These are phyloP conservation scores for Aporophyla lueneburgensis DNA, from an alignment of 2,888 invertebrate species.

Conservation along the genomic window DNA sequence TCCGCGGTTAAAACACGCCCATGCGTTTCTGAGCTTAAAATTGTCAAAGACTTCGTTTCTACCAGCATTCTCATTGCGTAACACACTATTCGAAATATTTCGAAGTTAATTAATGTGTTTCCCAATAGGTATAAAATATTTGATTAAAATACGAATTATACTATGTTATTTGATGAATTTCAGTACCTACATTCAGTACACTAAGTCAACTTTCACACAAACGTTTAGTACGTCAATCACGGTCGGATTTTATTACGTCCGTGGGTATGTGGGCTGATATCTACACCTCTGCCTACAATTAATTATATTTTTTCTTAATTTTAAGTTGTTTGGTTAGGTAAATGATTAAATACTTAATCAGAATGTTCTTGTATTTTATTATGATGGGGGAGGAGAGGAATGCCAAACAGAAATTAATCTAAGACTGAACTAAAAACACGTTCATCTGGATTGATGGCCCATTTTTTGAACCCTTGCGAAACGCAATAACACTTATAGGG, in stretches of 20 bases:
- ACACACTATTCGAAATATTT: too few relatives aligned
- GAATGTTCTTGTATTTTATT: background rate
- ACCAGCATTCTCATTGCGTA: background rate
- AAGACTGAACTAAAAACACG: background rate
- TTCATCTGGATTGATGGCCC: too few relatives aligned
- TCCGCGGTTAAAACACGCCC: too few relatives aligned
- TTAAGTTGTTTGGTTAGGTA: background rate
- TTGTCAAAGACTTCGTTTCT: background rate
- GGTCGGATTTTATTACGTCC: too few relatives aligned
- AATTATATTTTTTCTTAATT: background rate
- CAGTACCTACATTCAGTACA: background rate
- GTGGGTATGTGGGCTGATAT: too few relatives aligned
- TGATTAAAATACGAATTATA: background rate
- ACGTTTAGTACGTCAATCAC: too few relatives aligned
- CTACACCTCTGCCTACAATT: too few relatives aligned
- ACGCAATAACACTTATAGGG: too few relatives aligned
- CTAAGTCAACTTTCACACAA: too few relatives aligned
- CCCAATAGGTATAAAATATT: background rate
- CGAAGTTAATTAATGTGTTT: background rate
- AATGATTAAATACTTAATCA: background rate
- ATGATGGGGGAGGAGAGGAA: background rate
- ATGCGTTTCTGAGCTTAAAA: background rate
- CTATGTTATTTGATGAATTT: background rate
- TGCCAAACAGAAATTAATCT: background rate
- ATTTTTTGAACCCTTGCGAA: too few relatives aligned